These are phyloP conservation scores for Eupsilia transversa DNA, from an alignment of 2,888 invertebrate genomes.

Conservation along the genomic window DNA sequence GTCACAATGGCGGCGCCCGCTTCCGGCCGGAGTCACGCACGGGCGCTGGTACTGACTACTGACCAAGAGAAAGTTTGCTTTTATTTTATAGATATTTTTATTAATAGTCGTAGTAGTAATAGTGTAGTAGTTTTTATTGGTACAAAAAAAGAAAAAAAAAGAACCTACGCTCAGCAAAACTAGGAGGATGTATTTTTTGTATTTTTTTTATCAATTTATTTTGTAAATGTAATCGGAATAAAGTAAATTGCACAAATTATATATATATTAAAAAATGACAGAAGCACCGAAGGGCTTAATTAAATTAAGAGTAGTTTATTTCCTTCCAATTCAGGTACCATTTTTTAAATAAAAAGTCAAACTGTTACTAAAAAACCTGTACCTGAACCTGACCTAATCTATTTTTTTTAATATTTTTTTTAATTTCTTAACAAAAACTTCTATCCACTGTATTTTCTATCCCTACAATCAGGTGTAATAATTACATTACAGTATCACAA, in stretches of 20 bases:
- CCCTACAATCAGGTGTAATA: slow-evolving; percentile 78
- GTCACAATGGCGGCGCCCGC: slow-evolving; percentile 76
- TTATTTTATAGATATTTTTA: slow-evolving; percentile 40
- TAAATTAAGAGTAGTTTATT: background rate
- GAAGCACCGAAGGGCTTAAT: background rate
- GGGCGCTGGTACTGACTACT: slow-evolving; percentile 64
- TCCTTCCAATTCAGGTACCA: background rate
- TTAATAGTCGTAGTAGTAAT: no score
- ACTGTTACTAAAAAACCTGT: no score
- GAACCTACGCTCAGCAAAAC: no score
- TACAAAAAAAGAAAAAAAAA: background rate
- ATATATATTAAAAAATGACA: background rate
- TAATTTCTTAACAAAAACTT: background rate
- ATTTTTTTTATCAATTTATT: background rate
- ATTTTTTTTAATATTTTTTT: background rate
- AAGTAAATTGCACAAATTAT: background rate
- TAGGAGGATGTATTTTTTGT: background rate
- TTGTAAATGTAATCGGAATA: background rate
- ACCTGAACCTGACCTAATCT: no score
- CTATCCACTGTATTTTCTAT: slow-evolving; percentile 67
- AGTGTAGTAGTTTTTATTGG: background rate
- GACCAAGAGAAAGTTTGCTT: slow-evolving; percentile 66
- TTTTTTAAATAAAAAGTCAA: background rate
- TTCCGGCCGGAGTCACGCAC: slow-evolving; percentile 85
- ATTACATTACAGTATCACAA: slow-evolving; percentile 74